phyloP scores from a whole-genome alignment of 2,797 vertebrate genomes.

The Darevskia nairensis region DNA sequence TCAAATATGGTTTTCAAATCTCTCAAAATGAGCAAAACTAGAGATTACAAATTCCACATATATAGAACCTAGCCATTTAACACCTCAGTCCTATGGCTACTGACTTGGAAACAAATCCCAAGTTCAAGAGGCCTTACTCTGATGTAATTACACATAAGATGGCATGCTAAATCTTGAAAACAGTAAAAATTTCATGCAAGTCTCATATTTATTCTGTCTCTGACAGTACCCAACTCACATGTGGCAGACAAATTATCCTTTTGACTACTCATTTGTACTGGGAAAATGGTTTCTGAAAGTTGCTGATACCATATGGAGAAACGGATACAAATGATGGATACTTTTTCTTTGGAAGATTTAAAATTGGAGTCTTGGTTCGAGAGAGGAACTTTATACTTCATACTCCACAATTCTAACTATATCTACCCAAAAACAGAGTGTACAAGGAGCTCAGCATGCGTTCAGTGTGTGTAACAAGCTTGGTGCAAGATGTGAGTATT shows the following conservation, averaged over 20 bases:
- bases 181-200: constrained; percentile 68
- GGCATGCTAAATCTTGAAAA: constrained; percentile 54
- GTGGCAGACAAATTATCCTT: constrained; percentile 65
- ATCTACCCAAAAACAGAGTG: constrained; percentile 45
- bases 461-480: constrained; percentile 24
- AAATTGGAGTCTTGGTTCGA: constrained; percentile 68
- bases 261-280: constrained; percentile 62
- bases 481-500: not conserved
- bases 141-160: not conserved
- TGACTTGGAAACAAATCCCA: not conserved
- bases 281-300: constrained; percentile 75
- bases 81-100: not conserved
- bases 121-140: not conserved
- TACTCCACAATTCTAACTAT: constrained; percentile 51
- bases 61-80: not conserved
- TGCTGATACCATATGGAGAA: constrained; percentile 73
- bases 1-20: not conserved
- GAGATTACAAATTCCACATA: not conserved
- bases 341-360: constrained; percentile 74
- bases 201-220: constrained; percentile 46
- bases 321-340: constrained; percentile 68
- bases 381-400: constrained; percentile 55
- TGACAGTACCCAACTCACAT: constrained; percentile 59
- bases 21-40: not conserved
- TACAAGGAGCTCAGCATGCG: not conserved